phyloP scores from a whole-genome alignment of 2,797 vertebrate species.

The Darevskia nairensis region DNA sequence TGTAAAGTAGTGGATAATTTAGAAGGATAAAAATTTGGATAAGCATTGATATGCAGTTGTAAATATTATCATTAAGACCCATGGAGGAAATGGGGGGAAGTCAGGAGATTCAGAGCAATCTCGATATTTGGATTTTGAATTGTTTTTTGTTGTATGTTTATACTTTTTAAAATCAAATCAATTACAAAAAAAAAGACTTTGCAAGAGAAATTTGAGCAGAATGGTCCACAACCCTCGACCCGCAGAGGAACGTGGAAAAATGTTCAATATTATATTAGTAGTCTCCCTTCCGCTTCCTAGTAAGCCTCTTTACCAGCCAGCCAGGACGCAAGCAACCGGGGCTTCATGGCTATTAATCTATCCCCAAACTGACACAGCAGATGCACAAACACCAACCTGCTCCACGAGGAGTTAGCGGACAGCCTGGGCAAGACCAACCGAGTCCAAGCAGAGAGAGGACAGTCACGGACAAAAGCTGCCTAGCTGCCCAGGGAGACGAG shows the following conservation, averaged over 20 bases:
- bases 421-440: background rate
- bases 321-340: background rate
- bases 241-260: too few relatives aligned
- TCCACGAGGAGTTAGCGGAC: background rate
- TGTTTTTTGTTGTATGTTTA: too few relatives aligned
- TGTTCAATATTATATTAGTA: background rate
- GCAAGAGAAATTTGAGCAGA: background rate
- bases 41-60: too few relatives aligned
- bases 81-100: too few relatives aligned
- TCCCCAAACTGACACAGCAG: fast-evolving
- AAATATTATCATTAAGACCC: too few relatives aligned
- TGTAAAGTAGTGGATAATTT: too few relatives aligned
- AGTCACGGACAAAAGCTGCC: background rate
- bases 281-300: background rate
- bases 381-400: background rate
- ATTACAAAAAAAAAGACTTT: too few relatives aligned
- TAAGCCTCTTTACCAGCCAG: background rate
- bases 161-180: too few relatives aligned
- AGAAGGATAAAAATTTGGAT: too few relatives aligned
- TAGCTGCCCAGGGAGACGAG: background rate
- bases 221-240: too few relatives aligned
- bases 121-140: too few relatives aligned
- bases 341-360: background rate
- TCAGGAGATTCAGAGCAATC: too few relatives aligned
- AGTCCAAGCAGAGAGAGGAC: background rate